These are phyloP conservation scores for Mormyrops boulengeri DNA, from an alignment of 2,797 vertebrate genomes.

Conservation along the genomic window DNA sequence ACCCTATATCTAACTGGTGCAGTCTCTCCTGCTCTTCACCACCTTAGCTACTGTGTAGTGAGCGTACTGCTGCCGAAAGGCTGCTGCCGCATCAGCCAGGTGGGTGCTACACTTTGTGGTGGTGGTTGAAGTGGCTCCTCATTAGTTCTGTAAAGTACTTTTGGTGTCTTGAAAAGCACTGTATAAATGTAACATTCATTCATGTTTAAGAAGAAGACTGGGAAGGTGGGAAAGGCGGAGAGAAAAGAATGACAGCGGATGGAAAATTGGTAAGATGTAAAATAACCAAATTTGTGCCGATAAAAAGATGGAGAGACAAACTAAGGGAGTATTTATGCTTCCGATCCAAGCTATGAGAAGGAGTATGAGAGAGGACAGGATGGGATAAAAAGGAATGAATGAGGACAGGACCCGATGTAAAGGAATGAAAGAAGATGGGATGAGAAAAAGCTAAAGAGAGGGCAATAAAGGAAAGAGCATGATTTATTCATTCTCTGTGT, in stretches of 20 bases:
- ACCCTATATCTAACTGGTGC: background rate
- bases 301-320: background rate
- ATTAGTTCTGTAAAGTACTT: background rate
- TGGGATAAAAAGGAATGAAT: background rate
- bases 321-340: background rate
- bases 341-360: background rate
- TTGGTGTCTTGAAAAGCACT: background rate
- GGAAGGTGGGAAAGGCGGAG: background rate
- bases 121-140: background rate
- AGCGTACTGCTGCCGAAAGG: background rate
- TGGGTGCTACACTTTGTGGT: background rate
- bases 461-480: background rate
- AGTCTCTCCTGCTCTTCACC: background rate
- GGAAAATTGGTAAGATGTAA: background rate
- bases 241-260: background rate
- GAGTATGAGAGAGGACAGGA: background rate
- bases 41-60: background rate
- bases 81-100: background rate
- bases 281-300: background rate
- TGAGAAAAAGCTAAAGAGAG: background rate
- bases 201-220: background rate
- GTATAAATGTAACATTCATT: background rate
- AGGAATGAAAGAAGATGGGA: background rate
- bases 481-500: constrained; percentile 13
- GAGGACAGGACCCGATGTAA: background rate